These are phyloP conservation scores for Ophioderma brevispina DNA, from an alignment of 35 echinoderm and acorn worm species.

Conservation along the genomic window DNA sequence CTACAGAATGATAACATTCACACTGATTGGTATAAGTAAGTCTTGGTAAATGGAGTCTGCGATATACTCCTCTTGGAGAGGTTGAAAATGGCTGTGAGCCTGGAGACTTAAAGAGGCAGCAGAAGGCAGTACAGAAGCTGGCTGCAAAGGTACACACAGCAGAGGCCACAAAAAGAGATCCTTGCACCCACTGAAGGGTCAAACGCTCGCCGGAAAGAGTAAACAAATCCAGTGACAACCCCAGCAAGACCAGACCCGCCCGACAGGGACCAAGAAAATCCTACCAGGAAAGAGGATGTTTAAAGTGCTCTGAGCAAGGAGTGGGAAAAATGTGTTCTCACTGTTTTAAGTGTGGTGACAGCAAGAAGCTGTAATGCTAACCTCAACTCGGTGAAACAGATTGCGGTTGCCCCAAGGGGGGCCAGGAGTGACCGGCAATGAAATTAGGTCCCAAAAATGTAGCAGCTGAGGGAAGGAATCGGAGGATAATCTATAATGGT, in stretches of 20 bases:
- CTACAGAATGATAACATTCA: conserved; percentile 29
- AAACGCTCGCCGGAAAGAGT: too few relatives aligned
- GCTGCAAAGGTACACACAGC: too few relatives aligned
- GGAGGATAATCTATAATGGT: too few relatives aligned
- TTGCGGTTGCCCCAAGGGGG: conserved; percentile 24
- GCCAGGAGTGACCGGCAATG: conserved; percentile 49
- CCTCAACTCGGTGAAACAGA: conserved; percentile 39
- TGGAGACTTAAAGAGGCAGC: conserved; percentile 14
- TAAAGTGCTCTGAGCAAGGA: not conserved
- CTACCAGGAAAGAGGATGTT: conserved; percentile 29
- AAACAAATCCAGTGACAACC: too few relatives aligned
- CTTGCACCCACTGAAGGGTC: too few relatives aligned
- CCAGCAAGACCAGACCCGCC: too few relatives aligned
- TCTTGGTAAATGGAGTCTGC: not conserved
- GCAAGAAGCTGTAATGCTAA: conserved; percentile 35
- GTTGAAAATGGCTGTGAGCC: not conserved
- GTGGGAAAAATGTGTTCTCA: conserved; percentile 14
- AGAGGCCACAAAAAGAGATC: too few relatives aligned
- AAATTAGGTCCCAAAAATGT: too few relatives aligned
- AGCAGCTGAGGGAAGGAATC: too few relatives aligned
- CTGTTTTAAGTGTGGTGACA: conserved; percentile 60
- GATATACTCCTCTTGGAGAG: conserved; percentile 39
- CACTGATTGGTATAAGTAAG: conserved; percentile 28
- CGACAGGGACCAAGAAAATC: too few relatives aligned
- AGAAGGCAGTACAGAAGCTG: too few relatives aligned